These are phyloP conservation scores for Ammodytes marinus DNA, from an alignment of 2,113 vertebrate species.

Conservation along the genomic window DNA sequence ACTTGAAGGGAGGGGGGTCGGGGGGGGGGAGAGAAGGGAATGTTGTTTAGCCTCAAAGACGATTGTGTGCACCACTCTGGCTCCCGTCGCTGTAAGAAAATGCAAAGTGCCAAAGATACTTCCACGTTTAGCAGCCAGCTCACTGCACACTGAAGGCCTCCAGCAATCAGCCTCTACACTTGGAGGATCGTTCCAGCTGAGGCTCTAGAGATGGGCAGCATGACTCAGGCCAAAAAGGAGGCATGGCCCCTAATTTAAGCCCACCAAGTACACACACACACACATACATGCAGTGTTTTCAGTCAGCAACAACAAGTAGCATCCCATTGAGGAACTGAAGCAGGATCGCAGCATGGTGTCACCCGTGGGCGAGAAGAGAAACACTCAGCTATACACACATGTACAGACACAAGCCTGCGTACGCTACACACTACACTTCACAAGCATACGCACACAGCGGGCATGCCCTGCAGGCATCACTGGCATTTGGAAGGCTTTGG, in stretches of 20 bases:
- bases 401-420: constrained; percentile 47
- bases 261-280: constrained; percentile 1
- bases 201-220: constrained; percentile 20
- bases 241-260: constrained; percentile 23
- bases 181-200: constrained; percentile 40
- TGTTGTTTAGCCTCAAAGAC: constrained; percentile 65
- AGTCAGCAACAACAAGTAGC: constrained; percentile 25
- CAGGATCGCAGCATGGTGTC: constrained; percentile 62
- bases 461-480: constrained; percentile 66
- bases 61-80: constrained; percentile 16
- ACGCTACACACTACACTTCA: constrained; percentile 21
- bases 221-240: constrained; percentile 27
- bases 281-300: constrained; percentile 10
- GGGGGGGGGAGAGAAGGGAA: constrained; percentile 56
- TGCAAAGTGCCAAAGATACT: constrained; percentile 47
- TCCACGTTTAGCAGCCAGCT: constrained; percentile 42
- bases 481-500: constrained; percentile 72
- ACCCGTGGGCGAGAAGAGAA: constrained; percentile 56
- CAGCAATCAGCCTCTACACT: constrained; percentile 42
- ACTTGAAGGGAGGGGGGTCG: constrained; percentile 23
- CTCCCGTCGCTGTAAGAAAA: constrained; percentile 43
- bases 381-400: constrained; percentile 33
- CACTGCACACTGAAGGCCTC: constrained; percentile 35
- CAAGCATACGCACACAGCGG: constrained; percentile 55
- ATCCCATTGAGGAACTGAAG: constrained; percentile 43